Evolutionary conservation across 2,888 invertebrate genomes (phyloP).

Genomic region (Calliphora vomitoria): DNA sequence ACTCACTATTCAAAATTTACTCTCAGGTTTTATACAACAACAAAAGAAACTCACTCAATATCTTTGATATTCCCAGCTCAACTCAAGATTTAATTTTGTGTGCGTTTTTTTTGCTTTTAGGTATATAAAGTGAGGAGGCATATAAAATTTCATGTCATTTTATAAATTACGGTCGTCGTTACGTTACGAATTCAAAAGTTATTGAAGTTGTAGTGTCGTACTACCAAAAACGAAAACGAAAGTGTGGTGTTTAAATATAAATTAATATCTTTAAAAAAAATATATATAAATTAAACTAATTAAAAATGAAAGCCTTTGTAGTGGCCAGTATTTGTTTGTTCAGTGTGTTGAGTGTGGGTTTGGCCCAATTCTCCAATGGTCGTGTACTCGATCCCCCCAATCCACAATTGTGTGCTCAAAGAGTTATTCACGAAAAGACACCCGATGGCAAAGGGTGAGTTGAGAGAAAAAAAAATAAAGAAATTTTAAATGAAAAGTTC

Average conservation of each 20-base stretch:
- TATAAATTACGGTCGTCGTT: slow-evolving; percentile 77
- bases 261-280: slow-evolving; percentile 30
- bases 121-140: slow-evolving; percentile 82
- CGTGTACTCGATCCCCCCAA: slow-evolving; percentile 92
- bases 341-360: slow-evolving; percentile 81
- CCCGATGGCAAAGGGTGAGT: slow-evolving; percentile 89
- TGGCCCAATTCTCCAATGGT: slow-evolving; percentile 91
- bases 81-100: slow-evolving; percentile 64
- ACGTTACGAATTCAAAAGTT: slow-evolving; percentile 74
- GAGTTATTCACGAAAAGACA: slow-evolving; percentile 89
- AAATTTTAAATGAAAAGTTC: background rate
- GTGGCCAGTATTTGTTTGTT: slow-evolving; percentile 84
- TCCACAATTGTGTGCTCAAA: slow-evolving; percentile 90
- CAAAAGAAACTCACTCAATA: slow-evolving; percentile 65
- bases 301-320: slow-evolving; percentile 83
- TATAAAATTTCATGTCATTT: slow-evolving; percentile 83
- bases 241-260: slow-evolving; percentile 74
- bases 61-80: slow-evolving; percentile 32
- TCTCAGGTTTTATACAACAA: slow-evolving; percentile 27
- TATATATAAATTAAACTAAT: slow-evolving; percentile 63
- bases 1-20: background rate
- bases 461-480: slow-evolving; percentile 16
- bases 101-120: slow-evolving; percentile 59
- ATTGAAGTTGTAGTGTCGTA: slow-evolving; percentile 6
- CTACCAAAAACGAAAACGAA: slow-evolving; percentile 76